Conservation (phyloP, 64 coral and sea anemone species). For the Stichodactyla mertensii region DNA sequence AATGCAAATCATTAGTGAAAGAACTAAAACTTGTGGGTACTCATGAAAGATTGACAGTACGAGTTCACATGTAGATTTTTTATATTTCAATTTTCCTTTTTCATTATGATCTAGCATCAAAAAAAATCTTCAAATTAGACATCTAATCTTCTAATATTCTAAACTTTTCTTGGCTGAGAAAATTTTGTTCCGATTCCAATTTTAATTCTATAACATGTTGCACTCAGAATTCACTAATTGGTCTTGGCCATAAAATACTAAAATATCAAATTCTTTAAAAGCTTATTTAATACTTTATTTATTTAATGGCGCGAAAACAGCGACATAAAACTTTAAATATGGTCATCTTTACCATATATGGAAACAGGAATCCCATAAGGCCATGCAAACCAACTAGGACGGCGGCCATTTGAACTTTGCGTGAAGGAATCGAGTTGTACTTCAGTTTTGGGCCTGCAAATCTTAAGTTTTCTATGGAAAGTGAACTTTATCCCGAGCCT, state of each 20-base stretch:
- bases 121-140: too few species aligned
- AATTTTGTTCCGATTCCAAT: too few species aligned
- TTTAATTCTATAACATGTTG: neutral
- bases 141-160: too few species aligned
- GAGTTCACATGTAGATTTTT: too few species aligned
- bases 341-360: neutral
- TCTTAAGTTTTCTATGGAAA: neutral
- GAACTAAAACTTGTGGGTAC: too few species aligned
- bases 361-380: neutral
- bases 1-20: too few species aligned
- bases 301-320: too few species aligned
- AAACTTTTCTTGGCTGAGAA: too few species aligned
- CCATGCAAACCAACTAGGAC: neutral
- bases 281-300: neutral
- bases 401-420: neutral
- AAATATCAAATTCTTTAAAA: neutral
- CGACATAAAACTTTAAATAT: too few species aligned
- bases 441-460: too few species aligned
- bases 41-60: neutral
- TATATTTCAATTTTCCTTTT: too few species aligned
- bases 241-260: neutral
- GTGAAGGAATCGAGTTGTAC: neutral
- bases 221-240: neutral
- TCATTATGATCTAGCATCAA: too few species aligned
- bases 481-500: neutral